Percentiles rank a stretch among this genome's conserved stretches.
Evolutionary conservation across 2,888 invertebrate species (phyloP).

Genomic region (Acanthosepion pharaonis): DNA sequence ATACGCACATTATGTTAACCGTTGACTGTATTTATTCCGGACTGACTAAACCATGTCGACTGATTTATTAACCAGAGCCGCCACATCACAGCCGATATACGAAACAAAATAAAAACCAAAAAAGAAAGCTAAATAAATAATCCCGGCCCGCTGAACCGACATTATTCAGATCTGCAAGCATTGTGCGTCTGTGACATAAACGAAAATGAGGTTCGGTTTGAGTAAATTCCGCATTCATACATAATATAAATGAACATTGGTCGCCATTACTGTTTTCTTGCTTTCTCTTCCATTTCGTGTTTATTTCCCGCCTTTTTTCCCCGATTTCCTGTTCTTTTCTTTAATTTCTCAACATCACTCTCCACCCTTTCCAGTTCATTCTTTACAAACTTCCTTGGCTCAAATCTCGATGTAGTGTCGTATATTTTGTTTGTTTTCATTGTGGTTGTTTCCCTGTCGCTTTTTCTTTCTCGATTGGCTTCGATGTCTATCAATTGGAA

Average conservation of each 20-base stretch:
- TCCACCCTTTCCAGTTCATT: neutral
- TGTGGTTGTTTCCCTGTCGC: neutral
- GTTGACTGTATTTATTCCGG: neutral
- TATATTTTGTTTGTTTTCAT: neutral
- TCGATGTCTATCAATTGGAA: neutral
- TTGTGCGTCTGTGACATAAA: neutral
- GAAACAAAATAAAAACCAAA: neutral
- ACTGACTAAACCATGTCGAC: neutral
- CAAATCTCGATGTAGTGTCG: neutral
- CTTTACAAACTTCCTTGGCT: neutral
- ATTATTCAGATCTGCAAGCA: neutral
- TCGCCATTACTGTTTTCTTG: neutral
- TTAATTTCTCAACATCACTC: neutral
- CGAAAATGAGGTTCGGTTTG: slow-evolving; percentile 18
- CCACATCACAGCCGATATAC: neutral
- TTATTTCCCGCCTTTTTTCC: neutral
- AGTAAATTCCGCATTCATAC: slow-evolving; percentile 33
- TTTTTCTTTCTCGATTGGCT: neutral
- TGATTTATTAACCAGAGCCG: neutral
- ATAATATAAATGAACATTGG: neutral
- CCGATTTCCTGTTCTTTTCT: neutral
- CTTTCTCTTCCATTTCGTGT: slow-evolving; percentile 3
- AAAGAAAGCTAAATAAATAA: neutral
- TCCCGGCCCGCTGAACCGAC: neutral
- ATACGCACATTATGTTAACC: neutral